Percentiles rank a stretch among this genome's conserved stretches.
These are phyloP conservation scores for Carlito syrichta DNA, from an alignment of 2,113 vertebrate genomes.

Conservation along the genomic window DNA sequence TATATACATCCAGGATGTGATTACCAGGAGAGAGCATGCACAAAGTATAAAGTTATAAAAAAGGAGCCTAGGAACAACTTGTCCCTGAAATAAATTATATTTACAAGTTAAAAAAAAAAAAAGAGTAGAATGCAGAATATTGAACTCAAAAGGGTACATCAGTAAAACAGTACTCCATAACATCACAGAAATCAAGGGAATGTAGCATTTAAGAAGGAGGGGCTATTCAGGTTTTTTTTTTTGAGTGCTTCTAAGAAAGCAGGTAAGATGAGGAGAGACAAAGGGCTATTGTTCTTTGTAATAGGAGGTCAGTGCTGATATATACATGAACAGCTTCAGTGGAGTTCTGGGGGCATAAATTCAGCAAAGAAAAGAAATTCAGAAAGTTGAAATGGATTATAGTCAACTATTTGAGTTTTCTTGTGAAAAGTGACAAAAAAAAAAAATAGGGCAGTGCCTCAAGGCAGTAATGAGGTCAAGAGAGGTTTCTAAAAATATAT, in stretches of 20 bases:
- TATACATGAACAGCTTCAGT: not conserved
- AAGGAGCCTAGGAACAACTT: not conserved
- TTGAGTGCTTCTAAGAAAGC: not conserved
- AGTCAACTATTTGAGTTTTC: conserved; percentile 5
- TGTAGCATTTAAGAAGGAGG: not conserved
- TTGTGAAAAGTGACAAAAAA: conserved; percentile 21
- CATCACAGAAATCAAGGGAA: not conserved
- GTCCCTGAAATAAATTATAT: not conserved
- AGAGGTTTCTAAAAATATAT: not conserved
- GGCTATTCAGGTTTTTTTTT: not conserved
- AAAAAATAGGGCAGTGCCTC: not conserved
- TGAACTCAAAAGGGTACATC: not conserved
- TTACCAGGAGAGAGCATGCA: not conserved
- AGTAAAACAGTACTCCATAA: not conserved
- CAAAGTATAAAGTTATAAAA: not conserved
- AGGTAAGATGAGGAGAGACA: not conserved
- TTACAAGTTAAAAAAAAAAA: not conserved
- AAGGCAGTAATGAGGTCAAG: not conserved
- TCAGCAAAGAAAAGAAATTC: not conserved
- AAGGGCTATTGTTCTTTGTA: not conserved
- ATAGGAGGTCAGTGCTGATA: not conserved
- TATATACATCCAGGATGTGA: not conserved
- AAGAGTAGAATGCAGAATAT: not conserved
- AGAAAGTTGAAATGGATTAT: not conserved
- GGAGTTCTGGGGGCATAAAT: not conserved